Percentiles rank a stretch among this genome's conserved stretches.
Conservation (phyloP, 2,888 invertebrate genomes). For the Aricia artaxerxes region DNA sequence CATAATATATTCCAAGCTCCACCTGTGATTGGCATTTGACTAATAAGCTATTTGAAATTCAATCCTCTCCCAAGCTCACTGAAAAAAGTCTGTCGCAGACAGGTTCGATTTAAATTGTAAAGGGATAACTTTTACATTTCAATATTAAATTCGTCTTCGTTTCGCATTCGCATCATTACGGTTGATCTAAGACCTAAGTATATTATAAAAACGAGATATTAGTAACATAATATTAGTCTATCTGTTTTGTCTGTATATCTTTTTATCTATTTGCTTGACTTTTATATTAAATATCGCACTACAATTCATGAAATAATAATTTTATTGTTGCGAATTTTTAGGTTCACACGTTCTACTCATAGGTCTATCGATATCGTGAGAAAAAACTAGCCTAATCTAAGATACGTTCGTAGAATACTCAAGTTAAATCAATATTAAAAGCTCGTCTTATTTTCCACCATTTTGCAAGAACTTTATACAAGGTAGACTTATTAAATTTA, state of each 20-base stretch:
- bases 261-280: too few relatives aligned
- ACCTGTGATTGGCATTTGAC: conserved; percentile 29
- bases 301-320: too few relatives aligned
- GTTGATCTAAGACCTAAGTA: not conserved
- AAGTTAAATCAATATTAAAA: not conserved
- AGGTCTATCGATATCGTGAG: too few relatives aligned
- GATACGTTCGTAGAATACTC: not conserved
- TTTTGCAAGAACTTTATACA: not conserved
- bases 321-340: too few relatives aligned
- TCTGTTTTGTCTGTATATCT: too few relatives aligned
- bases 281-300: too few relatives aligned
- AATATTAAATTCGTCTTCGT: conserved; percentile 15
- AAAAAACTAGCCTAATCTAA: not conserved
- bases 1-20: not conserved
- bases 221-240: too few relatives aligned
- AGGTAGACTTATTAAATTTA: conserved; percentile 31
- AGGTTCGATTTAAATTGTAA: conserved; percentile 21
- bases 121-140: conserved; percentile 25
- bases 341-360: too few relatives aligned
- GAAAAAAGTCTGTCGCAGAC: conserved; percentile 24
- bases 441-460: not conserved
- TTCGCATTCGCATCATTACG: not conserved
- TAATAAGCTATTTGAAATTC: conserved; percentile 30
- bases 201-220: too few relatives aligned
- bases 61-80: conserved; percentile 9